phyloP scores from a whole-genome alignment of 2,888 invertebrate genomes.

The Ethmia dodecea region DNA sequence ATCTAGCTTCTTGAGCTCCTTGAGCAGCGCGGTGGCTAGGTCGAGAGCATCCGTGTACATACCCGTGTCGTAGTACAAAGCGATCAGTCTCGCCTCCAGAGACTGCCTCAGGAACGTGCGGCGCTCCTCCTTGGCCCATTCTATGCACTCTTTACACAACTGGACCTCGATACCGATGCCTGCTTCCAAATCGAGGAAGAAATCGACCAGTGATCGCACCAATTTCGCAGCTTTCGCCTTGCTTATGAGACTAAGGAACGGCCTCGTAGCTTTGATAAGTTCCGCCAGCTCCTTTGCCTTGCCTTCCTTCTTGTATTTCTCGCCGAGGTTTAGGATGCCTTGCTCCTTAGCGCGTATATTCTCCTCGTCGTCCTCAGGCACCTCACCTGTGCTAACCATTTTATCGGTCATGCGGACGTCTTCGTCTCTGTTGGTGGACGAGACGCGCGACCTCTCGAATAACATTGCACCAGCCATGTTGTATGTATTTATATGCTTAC shows the following conservation, averaged over 20 bases:
- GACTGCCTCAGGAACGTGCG: slow-evolving; percentile 98
- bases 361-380: slow-evolving; percentile 91
- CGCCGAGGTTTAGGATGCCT: slow-evolving; percentile 94
- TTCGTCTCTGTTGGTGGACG: slow-evolving; percentile 85
- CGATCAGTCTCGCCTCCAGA: slow-evolving; percentile 95
- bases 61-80: slow-evolving; percentile 94
- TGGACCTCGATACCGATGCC: slow-evolving; percentile 96
- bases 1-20: slow-evolving; percentile 98
- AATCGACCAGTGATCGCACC: slow-evolving; percentile 96
- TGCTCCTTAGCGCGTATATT: slow-evolving; percentile 95
- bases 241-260: slow-evolving; percentile 95
- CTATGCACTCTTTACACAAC: slow-evolving; percentile 97
- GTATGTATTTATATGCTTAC: slow-evolving; percentile 69
- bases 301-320: slow-evolving; percentile 94
- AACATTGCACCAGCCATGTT: slow-evolving; percentile 94
- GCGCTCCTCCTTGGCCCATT: slow-evolving; percentile 99
- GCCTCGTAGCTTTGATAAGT: slow-evolving; percentile 95
- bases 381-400: slow-evolving; percentile 86
- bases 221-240: slow-evolving; percentile 99
- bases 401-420: slow-evolving; percentile 85
- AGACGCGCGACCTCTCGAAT: slow-evolving; percentile 90
- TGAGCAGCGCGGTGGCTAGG: slow-evolving; percentile 90
- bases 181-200: slow-evolving; percentile 97
- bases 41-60: slow-evolving; percentile 92
- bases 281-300: slow-evolving; percentile 95